Base-by-base conservation (phyloP, 2,113 vertebrate species). In the Eidolon helvum region DNA sequence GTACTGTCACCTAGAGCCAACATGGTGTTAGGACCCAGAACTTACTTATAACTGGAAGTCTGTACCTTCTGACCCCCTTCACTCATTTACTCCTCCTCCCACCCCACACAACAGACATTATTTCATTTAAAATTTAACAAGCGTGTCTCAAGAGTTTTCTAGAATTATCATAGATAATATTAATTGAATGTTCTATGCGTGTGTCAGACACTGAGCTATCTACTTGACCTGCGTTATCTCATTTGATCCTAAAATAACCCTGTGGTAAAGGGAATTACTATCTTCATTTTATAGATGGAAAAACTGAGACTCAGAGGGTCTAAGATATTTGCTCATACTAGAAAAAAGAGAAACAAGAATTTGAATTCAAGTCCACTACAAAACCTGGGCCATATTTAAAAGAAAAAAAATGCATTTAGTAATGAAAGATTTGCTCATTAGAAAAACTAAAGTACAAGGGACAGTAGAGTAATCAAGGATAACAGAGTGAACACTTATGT, bases 101-200 rank as follows among this genome's bases (percentile, higher is more conserved):
- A 79, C 6, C n/a, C 35, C 22, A 30, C 24, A 38, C 50, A 79
- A 87, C 2, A 24, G 33, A 91, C 53, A 45, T 43, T 78, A 79
- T 79, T 91, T 79, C 45, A 82, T 30, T 71, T 82, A 53, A 91
- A 91, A 93, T 69, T 85, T 88, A 89, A 24, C 4, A 90, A 85
- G n/a, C 4, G 0, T 80, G 9, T 71, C 40, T 43, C 72, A 93
- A 83, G 68, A 93, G 53, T 26, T 33, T 90, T 79, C 21, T 72
- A 90, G 87, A 91, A 86, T 57, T 63, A 80, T 63, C 50, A 75
- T 22, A 65, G 77, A 53, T 68, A 14, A 11, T 43, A 77, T 28
- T 89, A 72, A 63, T 24, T 85, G 43, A 72, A 84, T 40, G 11
- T 40, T 85, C 40, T 85, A 11, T 84, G 43, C 10, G 19, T 61